phyloP scores from a whole-genome alignment of 2,888 invertebrate genomes.

The Chrysolina americana region DNA sequence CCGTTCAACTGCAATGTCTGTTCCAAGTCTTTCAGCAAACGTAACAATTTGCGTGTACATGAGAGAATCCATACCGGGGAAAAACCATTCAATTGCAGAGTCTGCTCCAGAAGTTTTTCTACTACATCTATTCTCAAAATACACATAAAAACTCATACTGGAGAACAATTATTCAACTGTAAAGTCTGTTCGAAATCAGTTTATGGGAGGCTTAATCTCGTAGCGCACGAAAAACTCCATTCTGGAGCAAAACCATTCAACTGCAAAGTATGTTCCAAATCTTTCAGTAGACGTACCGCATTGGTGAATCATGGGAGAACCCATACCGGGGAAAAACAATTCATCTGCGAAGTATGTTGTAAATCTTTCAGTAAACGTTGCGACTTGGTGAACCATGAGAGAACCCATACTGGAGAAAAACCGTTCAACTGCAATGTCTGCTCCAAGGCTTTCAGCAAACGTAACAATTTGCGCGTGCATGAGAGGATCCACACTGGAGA shows the following conservation, averaged over 20 bases:
- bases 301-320: not conserved
- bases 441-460: too few species aligned
- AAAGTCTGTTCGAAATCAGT: not conserved
- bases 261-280: not conserved
- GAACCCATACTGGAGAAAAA: slow-evolving; percentile 5
- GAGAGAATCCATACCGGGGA: not conserved
- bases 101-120: too few species aligned
- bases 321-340: not conserved
- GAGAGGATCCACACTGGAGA: too few species aligned
- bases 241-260: not conserved
- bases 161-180: not conserved
- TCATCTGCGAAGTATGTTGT: not conserved
- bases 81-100: not conserved
- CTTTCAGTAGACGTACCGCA: not conserved
- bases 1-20: too few species aligned
- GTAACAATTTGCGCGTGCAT: too few species aligned
- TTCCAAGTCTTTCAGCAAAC: not conserved
- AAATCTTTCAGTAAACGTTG: not conserved
- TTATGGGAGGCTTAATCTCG: not conserved
- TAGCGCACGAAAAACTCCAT: not conserved
- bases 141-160: too few species aligned
- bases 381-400: not conserved
- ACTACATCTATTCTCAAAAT: too few species aligned
- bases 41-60: too few species aligned
- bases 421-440: too few species aligned